A percentile compares a stretch with the other conserved stretches of the same genome.
phyloP scores from a whole-genome alignment of 2,797 vertebrate genomes.

The Sebastes ruberrimus region DNA sequence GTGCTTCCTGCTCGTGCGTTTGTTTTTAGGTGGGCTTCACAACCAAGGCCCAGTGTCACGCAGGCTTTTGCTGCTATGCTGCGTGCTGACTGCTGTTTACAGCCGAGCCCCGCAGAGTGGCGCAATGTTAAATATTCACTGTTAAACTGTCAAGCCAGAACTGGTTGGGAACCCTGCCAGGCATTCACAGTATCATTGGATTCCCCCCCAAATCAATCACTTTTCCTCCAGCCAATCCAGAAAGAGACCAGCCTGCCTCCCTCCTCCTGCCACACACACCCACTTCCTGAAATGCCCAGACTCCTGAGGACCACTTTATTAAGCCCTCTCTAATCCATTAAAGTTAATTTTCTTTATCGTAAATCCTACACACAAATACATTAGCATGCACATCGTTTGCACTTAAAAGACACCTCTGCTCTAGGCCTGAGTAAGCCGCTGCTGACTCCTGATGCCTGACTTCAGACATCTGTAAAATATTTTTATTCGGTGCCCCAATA shows the following conservation, averaged over 20 bases:
- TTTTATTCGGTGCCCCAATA: conserved; percentile 80
- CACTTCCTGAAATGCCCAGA: conserved; percentile 34
- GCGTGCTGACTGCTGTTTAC: conserved; percentile 73
- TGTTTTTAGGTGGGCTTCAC: conserved; percentile 73
- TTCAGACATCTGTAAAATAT: conserved; percentile 85
- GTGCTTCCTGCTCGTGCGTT: conserved; percentile 60
- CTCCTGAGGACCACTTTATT: conserved; percentile 18
- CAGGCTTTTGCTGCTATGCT: conserved; percentile 62
- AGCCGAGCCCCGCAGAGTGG: conserved; percentile 68
- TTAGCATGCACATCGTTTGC: conserved; percentile 29
- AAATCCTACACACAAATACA: conserved; percentile 37
- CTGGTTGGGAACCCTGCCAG: conserved; percentile 75
- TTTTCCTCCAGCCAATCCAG: conserved; percentile 32
- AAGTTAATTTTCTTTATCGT: conserved; percentile 33
- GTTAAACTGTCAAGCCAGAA: conserved; percentile 81
- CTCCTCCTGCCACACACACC: conserved; percentile 32
- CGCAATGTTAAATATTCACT: conserved; percentile 83
- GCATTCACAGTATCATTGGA: conserved; percentile 58
- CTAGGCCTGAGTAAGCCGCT: conserved; percentile 22
- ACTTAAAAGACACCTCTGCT: conserved; percentile 43
- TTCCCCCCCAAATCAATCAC: conserved; percentile 37
- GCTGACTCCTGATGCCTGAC: conserved; percentile 67
- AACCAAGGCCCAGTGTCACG: conserved; percentile 65
- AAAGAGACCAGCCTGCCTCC: conserved; percentile 28
- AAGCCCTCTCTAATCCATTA: conserved; percentile 7